A percentile compares a stretch with the other conserved stretches of the same genome.
Evolutionary conservation across 1,140 invertebrate species (phyloP).

Genomic region (Vanessa tameamea): DNA sequence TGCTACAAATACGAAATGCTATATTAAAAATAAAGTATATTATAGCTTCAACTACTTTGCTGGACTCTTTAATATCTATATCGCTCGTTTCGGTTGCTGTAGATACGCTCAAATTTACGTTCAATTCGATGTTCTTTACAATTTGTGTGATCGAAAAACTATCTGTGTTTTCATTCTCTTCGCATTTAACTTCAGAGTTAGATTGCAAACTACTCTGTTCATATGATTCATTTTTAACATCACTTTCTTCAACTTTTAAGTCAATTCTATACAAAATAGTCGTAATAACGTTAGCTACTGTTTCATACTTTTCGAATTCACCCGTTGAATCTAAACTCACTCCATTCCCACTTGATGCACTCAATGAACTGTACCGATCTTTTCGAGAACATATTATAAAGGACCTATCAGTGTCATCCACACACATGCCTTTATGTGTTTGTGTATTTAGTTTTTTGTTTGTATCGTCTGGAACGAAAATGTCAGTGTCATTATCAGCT

Average conservation of each 20-base stretch:
- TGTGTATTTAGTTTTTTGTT: neutral
- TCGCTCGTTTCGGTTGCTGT: constrained; percentile 54
- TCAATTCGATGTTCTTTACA: constrained; percentile 56
- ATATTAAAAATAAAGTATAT: constrained; percentile 63
- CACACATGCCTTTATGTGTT: neutral
- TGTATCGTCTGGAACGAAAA: neutral
- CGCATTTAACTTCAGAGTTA: constrained; percentile 16
- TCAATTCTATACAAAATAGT: constrained; percentile 50
- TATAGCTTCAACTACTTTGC: constrained; percentile 58
- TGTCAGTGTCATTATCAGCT: neutral
- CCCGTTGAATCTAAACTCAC: constrained; percentile 63
- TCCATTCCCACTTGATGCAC: constrained; percentile 40
- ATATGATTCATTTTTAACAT: neutral
- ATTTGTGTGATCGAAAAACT: constrained; percentile 66
- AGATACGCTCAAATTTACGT: constrained; percentile 49
- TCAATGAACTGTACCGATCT: constrained; percentile 32
- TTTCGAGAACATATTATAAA: neutral
- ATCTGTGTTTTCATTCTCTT: constrained; percentile 24
- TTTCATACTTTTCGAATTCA: constrained; percentile 72
- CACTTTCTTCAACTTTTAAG: neutral
- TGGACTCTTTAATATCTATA: constrained; percentile 36
- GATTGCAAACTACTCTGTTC: neutral
- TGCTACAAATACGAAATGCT: constrained; percentile 45
- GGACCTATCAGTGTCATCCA: neutral
- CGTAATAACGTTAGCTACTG: constrained; percentile 56